Percentiles rank a stretch among this genome's conserved stretches.
These are phyloP conservation scores for Spodoptera picta DNA, from an alignment of 2,888 invertebrate genomes.

Conservation along the genomic window DNA sequence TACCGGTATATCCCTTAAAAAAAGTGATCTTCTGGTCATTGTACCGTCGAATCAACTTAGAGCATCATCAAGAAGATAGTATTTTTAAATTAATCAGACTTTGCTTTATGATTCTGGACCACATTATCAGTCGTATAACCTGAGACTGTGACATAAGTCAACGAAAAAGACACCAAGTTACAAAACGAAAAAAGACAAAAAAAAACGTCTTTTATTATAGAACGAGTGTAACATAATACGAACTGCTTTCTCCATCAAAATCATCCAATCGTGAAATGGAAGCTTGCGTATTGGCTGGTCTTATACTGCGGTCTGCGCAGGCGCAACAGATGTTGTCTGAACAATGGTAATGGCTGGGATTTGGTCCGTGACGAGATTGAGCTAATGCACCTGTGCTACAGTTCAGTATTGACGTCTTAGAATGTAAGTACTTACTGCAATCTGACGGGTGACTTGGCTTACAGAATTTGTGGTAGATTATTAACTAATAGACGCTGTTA, in stretches of 20 bases:
- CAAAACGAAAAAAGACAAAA: slow-evolving; percentile 45
- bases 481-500: no score
- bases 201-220: slow-evolving; percentile 51
- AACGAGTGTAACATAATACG: slow-evolving; percentile 48
- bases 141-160: not conserved
- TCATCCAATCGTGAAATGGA: slow-evolving; percentile 81
- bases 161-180: slow-evolving; percentile 23
- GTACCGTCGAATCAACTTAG: no score
- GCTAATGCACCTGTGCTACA: slow-evolving; percentile 44
- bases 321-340: slow-evolving; percentile 35
- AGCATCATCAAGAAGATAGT: no score
- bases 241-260: slow-evolving; percentile 76
- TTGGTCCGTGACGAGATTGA: slow-evolving; percentile 59
- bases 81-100: not conserved
- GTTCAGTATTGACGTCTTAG: slow-evolving; percentile 20
- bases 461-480: not conserved
- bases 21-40: no score
- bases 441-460: slow-evolving; percentile 16
- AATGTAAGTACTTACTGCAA: slow-evolving; percentile 30
- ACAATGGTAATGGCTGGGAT: slow-evolving; percentile 42
- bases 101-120: slow-evolving; percentile 1
- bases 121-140: slow-evolving; percentile 21
- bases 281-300: slow-evolving; percentile 67
- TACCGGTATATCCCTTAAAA: no score
- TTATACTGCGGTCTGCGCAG: slow-evolving; percentile 13